Base-by-base conservation (phyloP, 1,140 invertebrate species). In the Probaryconus sp. region DNA sequence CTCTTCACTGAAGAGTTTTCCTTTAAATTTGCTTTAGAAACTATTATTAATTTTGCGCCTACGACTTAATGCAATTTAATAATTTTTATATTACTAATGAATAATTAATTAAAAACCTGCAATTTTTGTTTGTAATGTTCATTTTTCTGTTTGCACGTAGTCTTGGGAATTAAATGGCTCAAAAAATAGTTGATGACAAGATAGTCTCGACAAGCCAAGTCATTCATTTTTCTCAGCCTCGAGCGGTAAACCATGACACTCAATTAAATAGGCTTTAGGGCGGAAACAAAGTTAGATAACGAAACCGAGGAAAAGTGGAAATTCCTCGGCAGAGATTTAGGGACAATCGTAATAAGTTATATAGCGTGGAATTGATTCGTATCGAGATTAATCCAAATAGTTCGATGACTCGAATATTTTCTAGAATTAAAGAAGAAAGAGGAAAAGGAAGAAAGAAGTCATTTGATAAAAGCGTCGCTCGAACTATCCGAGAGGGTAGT, bases 311-410 rank as follows among this genome's bases (percentile, higher is more conserved):
- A 65, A 37, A 68, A 42, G 53, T 56, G 51, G 60, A n/a, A n/a
- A n/a, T 76, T 67, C 60, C 17, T 53, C 45, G 35, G 45, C 58
- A 65, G 51, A 75, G 53, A 64, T 69, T n/a, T 75, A 75, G 72
- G 64, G 72, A 75, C 72, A 75, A 75, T 75, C 71, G 72, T 69
- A 77, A 61, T 72, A 60, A 63, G 40, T 61, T 61, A 72, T 11
- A 40, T 76, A 67, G 56, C 50, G 47, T 56, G 60, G 50, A 77
- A 69, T 69, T 76, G 56, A 77, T 45, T 45, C 24, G 26, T 64
- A 61, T 48, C 37, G 20, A 71, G 26, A 58, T 4, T 37, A 63
- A 61, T 43, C 60, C 28, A 61, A 70, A 71, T 56, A 67, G 55
- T 76, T 63, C 61, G 50, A 71, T 63, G 48, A 63, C 42, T 61